These are phyloP conservation scores for Drosophila ercepeae DNA, from an alignment of 1,140 invertebrate species.

Conservation along the genomic window DNA sequence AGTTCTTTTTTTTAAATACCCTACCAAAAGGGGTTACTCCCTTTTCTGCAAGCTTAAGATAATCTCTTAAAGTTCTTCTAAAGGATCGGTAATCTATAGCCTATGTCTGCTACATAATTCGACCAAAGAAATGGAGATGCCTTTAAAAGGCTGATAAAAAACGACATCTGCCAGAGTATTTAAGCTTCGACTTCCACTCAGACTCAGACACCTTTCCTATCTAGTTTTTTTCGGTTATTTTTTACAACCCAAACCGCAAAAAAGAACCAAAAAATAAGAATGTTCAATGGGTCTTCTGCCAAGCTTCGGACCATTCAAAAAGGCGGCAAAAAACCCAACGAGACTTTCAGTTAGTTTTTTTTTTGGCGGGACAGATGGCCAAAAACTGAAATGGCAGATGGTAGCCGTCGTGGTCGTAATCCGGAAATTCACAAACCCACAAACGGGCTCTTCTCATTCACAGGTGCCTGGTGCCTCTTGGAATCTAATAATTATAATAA, in stretches of 20 bases:
- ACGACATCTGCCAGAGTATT: background rate
- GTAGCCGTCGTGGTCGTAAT: conserved; percentile 23
- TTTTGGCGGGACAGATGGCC: conserved; percentile 7
- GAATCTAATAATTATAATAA: background rate
- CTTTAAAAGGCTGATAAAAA: background rate
- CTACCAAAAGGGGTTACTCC: background rate
- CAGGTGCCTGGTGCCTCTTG: conserved; percentile 33
- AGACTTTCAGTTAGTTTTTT: conserved; percentile 59
- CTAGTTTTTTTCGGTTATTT: conserved; percentile 22
- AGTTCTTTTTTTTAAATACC: background rate
- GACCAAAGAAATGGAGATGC: background rate
- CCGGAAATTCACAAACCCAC: conserved; percentile 72
- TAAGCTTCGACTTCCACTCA: background rate
- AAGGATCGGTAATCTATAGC: too few species aligned
- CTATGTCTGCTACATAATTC: background rate
- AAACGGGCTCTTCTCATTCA: conserved; percentile 61
- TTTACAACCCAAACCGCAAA: conserved; percentile 19
- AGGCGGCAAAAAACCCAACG: conserved; percentile 69
- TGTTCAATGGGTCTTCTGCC: conserved; percentile 55
- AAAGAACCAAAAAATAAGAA: conserved; percentile 1
- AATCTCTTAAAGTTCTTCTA: too few species aligned
- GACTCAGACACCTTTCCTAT: background rate
- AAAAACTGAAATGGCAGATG: background rate
- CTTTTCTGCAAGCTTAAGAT: too few species aligned
- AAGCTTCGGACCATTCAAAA: conserved; percentile 60